Evolutionary conservation across 2,113 vertebrate species (phyloP), one percentile per base, ranked within the genome.

Genomic region (Chaetodon auriga): DNA sequence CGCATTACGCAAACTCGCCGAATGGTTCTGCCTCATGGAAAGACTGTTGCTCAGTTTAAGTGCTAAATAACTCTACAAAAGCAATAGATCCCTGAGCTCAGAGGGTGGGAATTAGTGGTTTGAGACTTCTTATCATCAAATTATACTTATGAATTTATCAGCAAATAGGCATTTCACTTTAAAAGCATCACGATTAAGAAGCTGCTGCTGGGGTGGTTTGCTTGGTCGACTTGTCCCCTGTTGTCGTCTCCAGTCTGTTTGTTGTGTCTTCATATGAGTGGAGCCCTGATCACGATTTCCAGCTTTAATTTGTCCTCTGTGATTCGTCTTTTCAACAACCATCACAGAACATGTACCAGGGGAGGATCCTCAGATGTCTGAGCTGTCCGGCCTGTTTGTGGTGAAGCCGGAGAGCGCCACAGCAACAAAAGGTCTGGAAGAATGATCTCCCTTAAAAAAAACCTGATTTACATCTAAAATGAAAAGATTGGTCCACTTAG

Each of bases 361-460:
- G 60, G 93, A 94, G 30, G 92, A 82, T 41, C 63, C 48, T 15
- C 88, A 93, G 90, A 21, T 18, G 62, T 90, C 95, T 0, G 94
- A 96, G 85, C 87, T 89, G 41, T 89, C 87, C 0, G 95, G 97
- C 0, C 53, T 98, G 25, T 96, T 97, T 72, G 88, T 96, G 70
- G 48, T 92, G 90, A 96, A 82, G 82, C 97, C 97, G 0, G 92
- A 96, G 64, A 95, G 90, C 4, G 60, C 83, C 49, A 89, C 93
- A 0, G 95, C 93, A 70, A 93, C 89, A 49, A 92, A 94, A 81
- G 97, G 97, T 96, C 65, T 16, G 60, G 78, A 5, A 35, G 53
- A 71, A 74, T 19, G 2, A 10, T 7, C 12, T 10, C 53, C 25
- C 25, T 23, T 75, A 72, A 78, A 85, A 87, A 30, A 30, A 30